Evolutionary conservation across 2,888 invertebrate species (phyloP).

Genomic region (Sycophila texana): DNA sequence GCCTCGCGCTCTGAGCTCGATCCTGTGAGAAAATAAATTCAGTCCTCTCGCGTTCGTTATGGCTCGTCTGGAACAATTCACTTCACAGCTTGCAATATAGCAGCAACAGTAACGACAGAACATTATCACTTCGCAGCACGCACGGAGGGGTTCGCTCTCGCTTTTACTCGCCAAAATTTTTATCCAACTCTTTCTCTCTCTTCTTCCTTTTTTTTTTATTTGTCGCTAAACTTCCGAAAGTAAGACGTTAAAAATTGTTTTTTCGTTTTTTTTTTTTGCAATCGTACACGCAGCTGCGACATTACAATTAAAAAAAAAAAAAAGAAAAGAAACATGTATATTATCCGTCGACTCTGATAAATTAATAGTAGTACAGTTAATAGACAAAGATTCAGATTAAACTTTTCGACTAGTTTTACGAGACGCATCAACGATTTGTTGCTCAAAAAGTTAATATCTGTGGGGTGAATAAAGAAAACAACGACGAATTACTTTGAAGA

Average conservation of each 20-base stretch:
- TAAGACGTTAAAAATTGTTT: constrained; percentile 13
- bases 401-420: constrained; percentile 50
- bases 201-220: too few species aligned
- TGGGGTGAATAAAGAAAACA: neutral
- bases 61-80: constrained; percentile 60
- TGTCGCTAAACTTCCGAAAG: constrained; percentile 24
- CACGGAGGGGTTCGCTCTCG: constrained; percentile 38
- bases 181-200: constrained; percentile 27
- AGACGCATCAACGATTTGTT: constrained; percentile 25
- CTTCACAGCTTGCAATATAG: constrained; percentile 51
- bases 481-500: constrained; percentile 3
- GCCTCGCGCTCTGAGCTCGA: constrained; percentile 30
- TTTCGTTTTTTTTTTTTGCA: constrained; percentile 21
- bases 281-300: constrained; percentile 48
- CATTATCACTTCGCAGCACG: constrained; percentile 53
- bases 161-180: constrained; percentile 28
- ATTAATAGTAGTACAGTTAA: neutral
- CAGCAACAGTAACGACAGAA: constrained; percentile 22
- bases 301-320: constrained; percentile 41
- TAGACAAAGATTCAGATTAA: constrained; percentile 35
- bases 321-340: constrained; percentile 12
- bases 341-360: neutral
- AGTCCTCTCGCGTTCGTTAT: constrained; percentile 48
- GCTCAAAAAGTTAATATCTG: constrained; percentile 13
- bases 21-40: constrained; percentile 50